Evolutionary conservation across 2,797 vertebrate genomes (phyloP).

Genomic region (Hyperoplus immaculatus): DNA sequence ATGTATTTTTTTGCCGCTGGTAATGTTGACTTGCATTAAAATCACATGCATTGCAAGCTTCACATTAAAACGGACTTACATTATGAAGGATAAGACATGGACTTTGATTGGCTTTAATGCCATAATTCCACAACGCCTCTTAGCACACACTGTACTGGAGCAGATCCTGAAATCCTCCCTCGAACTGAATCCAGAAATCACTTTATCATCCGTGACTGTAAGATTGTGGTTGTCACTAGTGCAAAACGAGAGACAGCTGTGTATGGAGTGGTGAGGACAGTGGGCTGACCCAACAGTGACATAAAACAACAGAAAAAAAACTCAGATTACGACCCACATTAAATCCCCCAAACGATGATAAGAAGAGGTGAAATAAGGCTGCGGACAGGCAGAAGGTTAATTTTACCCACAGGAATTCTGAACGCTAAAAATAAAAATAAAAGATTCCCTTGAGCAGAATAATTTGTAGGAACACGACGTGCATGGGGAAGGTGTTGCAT

Average conservation of each 20-base stretch:
- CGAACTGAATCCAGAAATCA: background rate
- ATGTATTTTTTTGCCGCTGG: too few relatives aligned
- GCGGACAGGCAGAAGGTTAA: constrained; percentile 30
- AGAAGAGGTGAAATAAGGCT: constrained; percentile 19
- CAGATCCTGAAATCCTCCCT: too few relatives aligned
- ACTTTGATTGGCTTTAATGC: too few relatives aligned
- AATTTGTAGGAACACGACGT: constrained; percentile 13
- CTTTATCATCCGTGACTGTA: background rate
- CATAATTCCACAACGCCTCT: too few relatives aligned
- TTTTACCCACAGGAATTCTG: constrained; percentile 20
- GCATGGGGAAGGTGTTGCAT: constrained; percentile 11
- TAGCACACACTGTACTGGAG: too few relatives aligned
- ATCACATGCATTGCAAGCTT: too few relatives aligned
- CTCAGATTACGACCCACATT: constrained; percentile 19
- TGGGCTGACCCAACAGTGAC: background rate
- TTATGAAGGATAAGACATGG: too few relatives aligned
- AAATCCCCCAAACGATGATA: constrained; percentile 29
- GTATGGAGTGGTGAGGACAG: background rate
- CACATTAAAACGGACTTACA: too few relatives aligned
- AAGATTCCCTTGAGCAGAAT: constrained; percentile 15
- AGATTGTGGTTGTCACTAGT: background rate
- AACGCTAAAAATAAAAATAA: constrained; percentile 21
- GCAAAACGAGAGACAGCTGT: background rate
- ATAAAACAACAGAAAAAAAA: constrained; percentile 31
- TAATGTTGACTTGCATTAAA: too few relatives aligned